A percentile compares a stretch with the other conserved stretches of the same genome.
Conservation (phyloP, 1,140 invertebrate species). For the Eriocheir sinensis region DNA sequence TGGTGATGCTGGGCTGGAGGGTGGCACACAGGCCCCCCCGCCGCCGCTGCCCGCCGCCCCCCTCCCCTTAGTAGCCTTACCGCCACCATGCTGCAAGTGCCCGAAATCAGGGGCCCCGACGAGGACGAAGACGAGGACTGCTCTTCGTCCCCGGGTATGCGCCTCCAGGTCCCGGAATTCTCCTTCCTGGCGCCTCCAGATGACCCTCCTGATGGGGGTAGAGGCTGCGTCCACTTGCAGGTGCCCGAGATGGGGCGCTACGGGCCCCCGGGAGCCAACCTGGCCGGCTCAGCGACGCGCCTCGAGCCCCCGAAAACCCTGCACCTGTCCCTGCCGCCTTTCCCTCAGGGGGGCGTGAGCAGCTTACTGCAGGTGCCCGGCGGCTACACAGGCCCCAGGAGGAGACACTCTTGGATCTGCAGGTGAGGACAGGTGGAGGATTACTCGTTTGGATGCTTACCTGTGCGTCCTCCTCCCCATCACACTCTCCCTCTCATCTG, state of each 20-base stretch:
- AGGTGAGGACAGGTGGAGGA: slow-evolving; percentile 20
- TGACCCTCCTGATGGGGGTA: slow-evolving; percentile 27
- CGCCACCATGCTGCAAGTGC: slow-evolving; percentile 62
- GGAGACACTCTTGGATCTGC: slow-evolving; percentile 71
- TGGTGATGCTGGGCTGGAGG: slow-evolving; percentile 56
- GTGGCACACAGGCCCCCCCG: background rate
- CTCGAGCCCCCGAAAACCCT: slow-evolving; percentile 64
- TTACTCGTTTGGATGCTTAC: background rate
- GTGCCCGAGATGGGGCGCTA: slow-evolving; percentile 52
- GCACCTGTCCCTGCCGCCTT: slow-evolving; percentile 69
- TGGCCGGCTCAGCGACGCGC: background rate
- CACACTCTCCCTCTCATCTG: background rate
- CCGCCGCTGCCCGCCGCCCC: slow-evolving; percentile 32
- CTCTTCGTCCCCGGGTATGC: background rate
- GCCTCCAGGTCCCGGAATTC: slow-evolving; percentile 48
- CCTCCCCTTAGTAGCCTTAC: slow-evolving; percentile 29
- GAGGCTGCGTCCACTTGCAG: slow-evolving; percentile 60
- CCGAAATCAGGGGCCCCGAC: slow-evolving; percentile 64
- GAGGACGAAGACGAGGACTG: slow-evolving; percentile 56
- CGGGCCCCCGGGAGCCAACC: background rate
- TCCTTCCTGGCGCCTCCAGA: slow-evolving; percentile 51
- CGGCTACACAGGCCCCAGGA: background rate
- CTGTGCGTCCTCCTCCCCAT: background rate
- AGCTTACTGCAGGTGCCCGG: slow-evolving; percentile 63
- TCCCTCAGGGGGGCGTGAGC: slow-evolving; percentile 45